Evolutionary conservation across 2,888 invertebrate genomes (phyloP), one percentile per base, ranked within the genome.

Genomic region (Drosophila kambysellisi): DNA sequence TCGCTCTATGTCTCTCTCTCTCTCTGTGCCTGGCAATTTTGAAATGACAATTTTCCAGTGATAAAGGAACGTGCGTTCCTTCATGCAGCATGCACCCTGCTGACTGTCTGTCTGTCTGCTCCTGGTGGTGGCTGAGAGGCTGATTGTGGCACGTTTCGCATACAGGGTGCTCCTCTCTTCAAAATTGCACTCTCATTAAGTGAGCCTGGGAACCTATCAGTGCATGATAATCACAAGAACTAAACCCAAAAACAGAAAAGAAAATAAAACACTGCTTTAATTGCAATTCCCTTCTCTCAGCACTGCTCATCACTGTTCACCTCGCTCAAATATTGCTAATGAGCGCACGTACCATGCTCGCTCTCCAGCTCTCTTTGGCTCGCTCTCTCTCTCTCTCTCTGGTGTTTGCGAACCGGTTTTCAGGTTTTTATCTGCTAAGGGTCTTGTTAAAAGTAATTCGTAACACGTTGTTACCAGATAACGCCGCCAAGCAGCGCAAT

Each of bases 391-490:
- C 46, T 15, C 62, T 63, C 56, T 70, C 43, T n/a, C n/a, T 60
- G n/a, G 29, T 54, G 48, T 51, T 35, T 53, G 58, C 59, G 32
- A 64, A 81, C 90, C 84, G 89, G 90, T 87, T 83, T 83, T 77
- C 62, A 74, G 78, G 77, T 81, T 89, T 81, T 91, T 91, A 91
- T 92, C 92, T 91, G 85, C 90, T 92, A 92, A 92, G 91, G 91
- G 91, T 89, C 92, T 92, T 92, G 91, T 92, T 92, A 92, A 92
- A 92, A 89, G 91, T 92, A 92, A 92, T 92, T 92, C 91, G 91
- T 92, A 92, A 92, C 92, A 92, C 92, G 92, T 92, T 92, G 92
- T 92, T 92, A 91, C 91, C 88, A 92, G 91, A 92, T 92, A 92
- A 92, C 88, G 91, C 90, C 80, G 88, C 81, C 76, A 62, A 57